phyloP scores from a whole-genome alignment of 2,113 vertebrate genomes.

The Lycaon pictus region DNA sequence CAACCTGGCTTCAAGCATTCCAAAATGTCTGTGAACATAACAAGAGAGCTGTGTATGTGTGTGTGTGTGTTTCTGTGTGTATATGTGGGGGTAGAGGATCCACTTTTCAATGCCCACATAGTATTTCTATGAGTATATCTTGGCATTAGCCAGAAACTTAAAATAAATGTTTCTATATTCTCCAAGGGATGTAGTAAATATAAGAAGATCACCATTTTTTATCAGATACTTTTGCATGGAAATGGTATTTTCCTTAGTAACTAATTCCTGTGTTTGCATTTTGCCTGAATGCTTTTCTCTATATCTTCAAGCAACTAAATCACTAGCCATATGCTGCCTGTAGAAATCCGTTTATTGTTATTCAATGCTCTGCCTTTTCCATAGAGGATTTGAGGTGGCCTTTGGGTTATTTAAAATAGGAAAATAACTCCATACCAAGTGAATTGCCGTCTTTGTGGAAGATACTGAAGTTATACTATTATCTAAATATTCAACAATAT shows the following conservation, averaged over 20 bases:
- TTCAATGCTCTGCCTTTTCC: not conserved
- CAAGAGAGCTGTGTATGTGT: not conserved
- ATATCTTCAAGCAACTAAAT: not conserved
- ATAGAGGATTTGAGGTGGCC: not conserved
- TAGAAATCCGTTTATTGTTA: constrained; percentile 50
- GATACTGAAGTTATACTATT: not conserved
- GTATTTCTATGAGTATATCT: not conserved
- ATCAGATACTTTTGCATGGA: not conserved
- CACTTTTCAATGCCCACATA: not conserved
- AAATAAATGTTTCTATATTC: not conserved
- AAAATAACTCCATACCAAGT: constrained; percentile 7
- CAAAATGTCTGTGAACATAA: constrained; percentile 13
- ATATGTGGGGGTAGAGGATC: no score
- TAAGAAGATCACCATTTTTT: constrained; percentile 4
- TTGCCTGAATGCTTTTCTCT: not conserved
- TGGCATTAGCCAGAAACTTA: not conserved
- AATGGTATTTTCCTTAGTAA: constrained; percentile 1
- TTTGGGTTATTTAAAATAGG: constrained; percentile 19
- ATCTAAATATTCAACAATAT: constrained; percentile 47
- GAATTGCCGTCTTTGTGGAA: constrained; percentile 25
- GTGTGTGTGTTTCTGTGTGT: not conserved
- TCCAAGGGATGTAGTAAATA: not conserved
- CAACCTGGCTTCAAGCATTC: not conserved
- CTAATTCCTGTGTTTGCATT: constrained; percentile 14
- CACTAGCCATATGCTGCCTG: constrained; percentile 4